Base-by-base conservation (phyloP, 2,797 vertebrate species). In the Cyprinodon diabolis region DNA sequence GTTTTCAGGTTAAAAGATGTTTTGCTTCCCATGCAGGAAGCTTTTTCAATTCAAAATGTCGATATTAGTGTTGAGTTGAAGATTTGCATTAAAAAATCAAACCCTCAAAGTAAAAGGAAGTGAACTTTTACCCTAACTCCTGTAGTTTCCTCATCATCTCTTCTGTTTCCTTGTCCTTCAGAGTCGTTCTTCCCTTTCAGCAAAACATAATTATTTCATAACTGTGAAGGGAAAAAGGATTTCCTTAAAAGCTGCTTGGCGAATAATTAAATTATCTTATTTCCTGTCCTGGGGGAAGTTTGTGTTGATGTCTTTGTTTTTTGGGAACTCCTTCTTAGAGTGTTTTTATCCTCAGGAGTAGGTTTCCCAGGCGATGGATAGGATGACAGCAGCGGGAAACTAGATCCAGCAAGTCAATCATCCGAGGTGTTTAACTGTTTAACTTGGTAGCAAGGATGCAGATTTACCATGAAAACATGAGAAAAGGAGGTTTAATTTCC, bases 341-440 rank as follows among this genome's bases (percentile, higher is more conserved):
- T 10, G 60, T 37, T 23, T 72, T 52, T 56, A 58, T 49, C 55
- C 15, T 30, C 65, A 45, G 76, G 56, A 72, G 48, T 1, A 71
- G 43, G 85, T 77, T 83, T 81, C 58, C 68, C 68, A 3, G 25
- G 55, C 47, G 15, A 58, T 6, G 54, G 77, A 68, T 89, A 11
- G 3, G 72, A 17, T 87, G 66, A 62, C 84, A 35, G 70, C 19
- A 1, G 23, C 68, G 49, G 71, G 90, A 84, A 86, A 91, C 72
- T 56, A 2, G 86, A 91, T 47, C 83, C 79, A 2, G 37, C 67
- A 2, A 4, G 1, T 4, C 65, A 43, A 79, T 89, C 87, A 81
- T 70, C 72, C 25, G 75, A 82, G 82, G 90, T 77, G 90, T 87
- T 77, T 73, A 35, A 15, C 6, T 58, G 23, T 23, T 15, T 23